Evolutionary conservation across 2,113 vertebrate genomes (phyloP).

Genomic region (Vulpes lagopus): DNA sequence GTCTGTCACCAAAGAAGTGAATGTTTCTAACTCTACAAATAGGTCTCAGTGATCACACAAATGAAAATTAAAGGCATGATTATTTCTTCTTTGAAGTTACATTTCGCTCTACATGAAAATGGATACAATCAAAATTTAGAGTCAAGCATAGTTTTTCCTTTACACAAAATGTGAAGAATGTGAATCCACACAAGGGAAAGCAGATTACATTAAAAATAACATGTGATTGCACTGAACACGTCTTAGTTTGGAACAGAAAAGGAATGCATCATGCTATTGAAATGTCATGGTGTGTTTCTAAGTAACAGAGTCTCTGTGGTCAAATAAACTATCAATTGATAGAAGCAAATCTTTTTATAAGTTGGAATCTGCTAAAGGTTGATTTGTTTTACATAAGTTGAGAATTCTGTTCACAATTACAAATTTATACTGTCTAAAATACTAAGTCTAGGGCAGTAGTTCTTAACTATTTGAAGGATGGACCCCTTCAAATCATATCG

Average conservation of each 20-base stretch:
- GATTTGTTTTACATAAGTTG: conserved; percentile 50
- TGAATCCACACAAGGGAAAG: conserved; percentile 76
- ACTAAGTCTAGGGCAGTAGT: background rate
- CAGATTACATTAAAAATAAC: conserved; percentile 84
- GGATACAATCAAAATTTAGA: conserved; percentile 69
- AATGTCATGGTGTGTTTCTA: conserved; percentile 85
- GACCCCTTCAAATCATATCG: background rate
- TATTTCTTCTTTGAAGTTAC: background rate
- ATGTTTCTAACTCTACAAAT: conserved; percentile 51
- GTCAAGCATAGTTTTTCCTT: conserved; percentile 72
- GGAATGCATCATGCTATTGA: conserved; percentile 86
- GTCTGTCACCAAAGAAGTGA: conserved; percentile 29
- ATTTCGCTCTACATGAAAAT: conserved; percentile 67
- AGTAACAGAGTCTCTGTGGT: conserved; percentile 80
- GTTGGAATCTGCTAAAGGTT: conserved; percentile 22
- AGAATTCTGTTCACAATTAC: conserved; percentile 46
- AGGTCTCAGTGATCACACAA: conserved; percentile 28
- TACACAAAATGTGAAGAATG: conserved; percentile 75
- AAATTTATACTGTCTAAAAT: conserved; percentile 42
- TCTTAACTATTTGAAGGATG: conserved; percentile 48
- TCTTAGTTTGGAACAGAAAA: conserved; percentile 82
- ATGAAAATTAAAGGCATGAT: conserved; percentile 41
- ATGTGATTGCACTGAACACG: conserved; percentile 79
- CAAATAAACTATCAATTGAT: conserved; percentile 84
- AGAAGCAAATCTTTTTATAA: conserved; percentile 61